Conservation (phyloP, 2,797 vertebrate species). For the Ibycter americanus region DNA sequence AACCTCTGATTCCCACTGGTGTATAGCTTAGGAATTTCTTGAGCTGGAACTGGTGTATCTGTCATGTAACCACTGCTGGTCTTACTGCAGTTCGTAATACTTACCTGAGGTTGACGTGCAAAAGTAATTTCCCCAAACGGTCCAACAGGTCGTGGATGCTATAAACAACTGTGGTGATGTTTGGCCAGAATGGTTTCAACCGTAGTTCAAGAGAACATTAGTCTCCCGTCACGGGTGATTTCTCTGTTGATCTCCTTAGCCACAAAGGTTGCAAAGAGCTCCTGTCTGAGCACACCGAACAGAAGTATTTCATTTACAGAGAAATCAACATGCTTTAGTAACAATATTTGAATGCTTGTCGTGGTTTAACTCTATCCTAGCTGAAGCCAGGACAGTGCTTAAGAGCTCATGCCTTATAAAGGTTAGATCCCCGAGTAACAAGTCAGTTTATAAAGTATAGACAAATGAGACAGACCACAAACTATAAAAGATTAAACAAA, state of each 20-base stretch:
- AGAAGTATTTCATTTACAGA: not conserved
- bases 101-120: not conserved
- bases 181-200: not conserved
- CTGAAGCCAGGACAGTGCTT: not conserved
- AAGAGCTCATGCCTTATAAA: not conserved
- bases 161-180: not conserved
- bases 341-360: not conserved
- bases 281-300: accelerated
- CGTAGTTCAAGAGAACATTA: not conserved
- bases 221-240: not conserved
- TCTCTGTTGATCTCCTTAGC: not conserved
- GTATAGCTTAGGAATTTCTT: not conserved
- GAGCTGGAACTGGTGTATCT: not conserved
- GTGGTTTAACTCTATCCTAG: not conserved
- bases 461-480: not conserved
- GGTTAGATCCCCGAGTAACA: not conserved
- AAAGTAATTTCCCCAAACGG: not conserved
- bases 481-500: not conserved
- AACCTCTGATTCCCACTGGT: not conserved
- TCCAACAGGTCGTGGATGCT: not conserved
- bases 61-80: not conserved
- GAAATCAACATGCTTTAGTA: not conserved
- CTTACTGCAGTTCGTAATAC: accelerated
- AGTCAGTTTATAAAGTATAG: not conserved
- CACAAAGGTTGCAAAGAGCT: not conserved